A percentile compares a stretch with the other conserved stretches of the same genome.
Evolutionary conservation across 2,888 invertebrate genomes (phyloP).

Genomic region (Drosophila longiperda): DNA sequence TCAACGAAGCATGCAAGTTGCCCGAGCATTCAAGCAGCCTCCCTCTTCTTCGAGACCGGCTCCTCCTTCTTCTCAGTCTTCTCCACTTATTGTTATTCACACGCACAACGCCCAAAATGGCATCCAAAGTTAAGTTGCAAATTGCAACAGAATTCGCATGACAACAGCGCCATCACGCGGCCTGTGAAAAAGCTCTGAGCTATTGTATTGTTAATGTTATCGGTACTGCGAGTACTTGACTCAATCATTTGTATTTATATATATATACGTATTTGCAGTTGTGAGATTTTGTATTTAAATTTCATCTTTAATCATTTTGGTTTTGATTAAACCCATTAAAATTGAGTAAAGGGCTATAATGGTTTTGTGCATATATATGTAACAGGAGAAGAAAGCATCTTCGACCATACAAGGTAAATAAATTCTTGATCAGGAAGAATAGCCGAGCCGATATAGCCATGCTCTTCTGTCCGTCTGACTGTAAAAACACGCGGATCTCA

Average conservation of each 20-base stretch:
- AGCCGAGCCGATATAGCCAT: no score
- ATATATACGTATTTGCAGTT: neutral
- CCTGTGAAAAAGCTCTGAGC: slow-evolving; percentile 35
- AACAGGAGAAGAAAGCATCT: no score
- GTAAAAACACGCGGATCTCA: neutral
- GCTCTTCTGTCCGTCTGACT: neutral
- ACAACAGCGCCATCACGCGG: slow-evolving; percentile 54
- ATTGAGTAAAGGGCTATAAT: no score
- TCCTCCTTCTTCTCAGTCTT: neutral
- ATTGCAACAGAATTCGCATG: slow-evolving; percentile 50
- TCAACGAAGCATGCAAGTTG: slow-evolving; percentile 61
- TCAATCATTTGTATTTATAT: neutral
- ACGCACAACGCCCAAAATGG: slow-evolving; percentile 66
- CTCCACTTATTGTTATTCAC: slow-evolving; percentile 37
- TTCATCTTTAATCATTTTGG: slow-evolving; percentile 35
- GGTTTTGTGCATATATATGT: no score
- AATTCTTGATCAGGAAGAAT: no score
- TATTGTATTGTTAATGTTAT: slow-evolving; percentile 45
- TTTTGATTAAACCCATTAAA: neutral
- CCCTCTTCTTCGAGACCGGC: neutral
- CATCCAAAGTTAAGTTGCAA: slow-evolving; percentile 38
- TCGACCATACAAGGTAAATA: no score
- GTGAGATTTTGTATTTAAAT: slow-evolving; percentile 14
- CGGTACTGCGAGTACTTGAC: slow-evolving; percentile 10
- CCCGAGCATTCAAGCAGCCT: slow-evolving; percentile 25